Base-by-base conservation (phyloP, 2,888 invertebrate genomes). In the Sisyra terminalis region DNA sequence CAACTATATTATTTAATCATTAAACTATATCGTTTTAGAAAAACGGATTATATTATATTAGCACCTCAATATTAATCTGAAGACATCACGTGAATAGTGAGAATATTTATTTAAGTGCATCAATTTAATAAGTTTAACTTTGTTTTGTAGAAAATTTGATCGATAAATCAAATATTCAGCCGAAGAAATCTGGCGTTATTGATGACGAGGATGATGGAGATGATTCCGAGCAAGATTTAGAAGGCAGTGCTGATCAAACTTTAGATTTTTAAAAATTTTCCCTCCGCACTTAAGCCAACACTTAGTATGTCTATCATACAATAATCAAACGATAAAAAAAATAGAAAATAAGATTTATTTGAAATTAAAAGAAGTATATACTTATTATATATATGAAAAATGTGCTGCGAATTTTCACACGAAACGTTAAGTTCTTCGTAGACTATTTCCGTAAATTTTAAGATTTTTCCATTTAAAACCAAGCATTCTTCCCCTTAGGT, bases 181-280 rank as follows among this genome's bases (percentile, higher is more conserved):
- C 29, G 11, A 29, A 40, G 8, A 31, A 55, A 58, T 64, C 69
- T 50, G 63, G 63, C 49, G 65, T 67, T 50, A 67, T 56, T 67
- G 59, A 85, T 58, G 85, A 84, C 60, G 85, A 86, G 56, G 81
- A 72, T 50, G 72, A 74, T 50, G 77, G 74, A 46, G 70, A 72
- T 50, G 76, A 78, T 49, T 70, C 73, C 43, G 67, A 70, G 46
- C 74, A 78, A 52, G 77, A 78, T 54, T 64, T 77, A 55, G 85
- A 84, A 59, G 78, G 83, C 46, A 81, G 81, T 51, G 77, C 84
- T 57, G 78, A 84, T 65, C 77, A 76, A 64, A 78, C 80, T 48
- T 63, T 78, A 55, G 79, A 81, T 60, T 81, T 82, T 59, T 83
- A 78, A 24, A 38, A 44, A 36, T 43, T 41, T 42, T 48, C 46